Evolutionary conservation across 2,888 invertebrate species (phyloP), one percentile per base, ranked within the genome.

Genomic region (Catonia carolina): DNA sequence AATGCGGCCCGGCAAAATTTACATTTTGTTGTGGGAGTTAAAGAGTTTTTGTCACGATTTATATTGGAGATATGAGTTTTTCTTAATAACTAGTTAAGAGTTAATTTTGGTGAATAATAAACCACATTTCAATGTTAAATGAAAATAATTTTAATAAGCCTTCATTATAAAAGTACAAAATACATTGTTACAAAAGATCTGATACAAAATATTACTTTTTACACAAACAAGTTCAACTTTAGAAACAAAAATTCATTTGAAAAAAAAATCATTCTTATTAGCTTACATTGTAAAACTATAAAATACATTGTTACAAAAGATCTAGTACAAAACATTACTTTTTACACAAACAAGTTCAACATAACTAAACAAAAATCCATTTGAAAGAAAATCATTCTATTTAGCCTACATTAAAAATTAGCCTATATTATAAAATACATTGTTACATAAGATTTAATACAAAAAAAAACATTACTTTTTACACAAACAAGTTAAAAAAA

Each of bases 11-110:
- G n/a, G n/a, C n/a, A 18, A 10, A 27, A 18, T 39, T 8, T 17
- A 18, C 12, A 17, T 17, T 17, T 52, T 52, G 8, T 8, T 52
- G 22, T 33, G 20, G 53, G 53, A 53, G 39, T 41, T 53, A 41
- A 18, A 31, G 41, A 41, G n/a, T 53, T 53, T 53, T 41, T 31
- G n/a, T 27, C 22, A n/a, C 15, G 10, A 23, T 53, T 39, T 41
- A 18, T 53, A 15, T 36, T 36, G 53, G 53, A 53, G 39, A 22
- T 53, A 41, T 15, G 41, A 41, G 53, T 1, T 53, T 53, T 53
- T 41, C 41, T 22, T 22, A n/a, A 18, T 22, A 12, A 35, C 23
- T 15, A n/a, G n/a, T n/a, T n/a, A n/a, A n/a, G n/a, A n/a, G n/a
- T n/a, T n/a, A n/a, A n/a, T n/a, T n/a, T n/a, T n/a, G n/a, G n/a